Percentiles rank a stretch among this genome's conserved stretches.
Evolutionary conservation across 2,113 vertebrate species (phyloP).

Genomic region (Oxyura jamaicensis): DNA sequence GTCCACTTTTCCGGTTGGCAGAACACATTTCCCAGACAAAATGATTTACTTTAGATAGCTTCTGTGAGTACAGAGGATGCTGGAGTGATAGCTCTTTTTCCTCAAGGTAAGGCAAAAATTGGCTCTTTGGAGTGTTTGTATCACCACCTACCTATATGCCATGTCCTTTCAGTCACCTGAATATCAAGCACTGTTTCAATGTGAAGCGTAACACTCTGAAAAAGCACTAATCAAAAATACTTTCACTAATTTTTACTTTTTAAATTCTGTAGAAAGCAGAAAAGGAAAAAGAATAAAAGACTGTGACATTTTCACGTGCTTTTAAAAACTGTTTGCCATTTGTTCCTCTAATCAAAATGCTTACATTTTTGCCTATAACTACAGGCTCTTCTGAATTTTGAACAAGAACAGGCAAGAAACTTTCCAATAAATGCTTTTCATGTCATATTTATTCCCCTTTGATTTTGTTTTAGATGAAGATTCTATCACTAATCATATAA

Average conservation of each 20-base stretch:
- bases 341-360: conserved; percentile 13
- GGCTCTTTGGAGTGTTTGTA: not conserved
- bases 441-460: conserved; percentile 15
- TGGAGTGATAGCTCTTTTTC: not conserved
- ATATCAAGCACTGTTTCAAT: not conserved
- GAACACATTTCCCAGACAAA: not conserved
- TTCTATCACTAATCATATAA: conserved; percentile 9
- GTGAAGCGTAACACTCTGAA: not conserved
- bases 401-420: conserved; percentile 34
- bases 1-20: not conserved
- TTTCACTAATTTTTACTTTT: not conserved
- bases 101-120: not conserved
- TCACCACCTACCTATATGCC: not conserved
- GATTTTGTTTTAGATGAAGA: conserved; percentile 31
- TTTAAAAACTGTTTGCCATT: not conserved
- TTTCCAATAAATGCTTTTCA: not conserved
- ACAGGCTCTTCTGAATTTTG: conserved; percentile 2
- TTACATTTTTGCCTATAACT: conserved; percentile 1
- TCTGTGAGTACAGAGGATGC: not conserved
- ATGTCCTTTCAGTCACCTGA: not conserved
- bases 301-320: not conserved
- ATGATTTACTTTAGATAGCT: not conserved
- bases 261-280: not conserved
- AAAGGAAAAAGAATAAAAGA: not conserved
- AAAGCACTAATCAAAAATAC: not conserved